Evolutionary conservation across 2,797 vertebrate species (phyloP).

Genomic region (Sylvia borin): DNA sequence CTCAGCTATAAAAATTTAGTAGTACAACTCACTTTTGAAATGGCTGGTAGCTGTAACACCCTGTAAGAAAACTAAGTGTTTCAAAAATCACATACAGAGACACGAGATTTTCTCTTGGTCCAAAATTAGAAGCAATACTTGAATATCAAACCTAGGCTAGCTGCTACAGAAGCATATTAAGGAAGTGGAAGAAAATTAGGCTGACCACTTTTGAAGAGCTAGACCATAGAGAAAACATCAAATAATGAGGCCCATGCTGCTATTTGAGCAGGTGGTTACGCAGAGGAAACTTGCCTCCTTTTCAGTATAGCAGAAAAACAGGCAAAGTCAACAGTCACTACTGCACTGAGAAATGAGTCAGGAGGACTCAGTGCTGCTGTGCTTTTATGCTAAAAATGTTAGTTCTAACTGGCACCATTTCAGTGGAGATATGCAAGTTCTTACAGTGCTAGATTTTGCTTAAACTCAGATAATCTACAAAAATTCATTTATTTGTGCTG

Average conservation of each 20-base stretch:
- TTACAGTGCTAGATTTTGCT: neutral
- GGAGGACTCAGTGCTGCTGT: neutral
- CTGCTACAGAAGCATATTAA: neutral
- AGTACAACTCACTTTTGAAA: neutral
- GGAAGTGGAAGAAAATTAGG: neutral
- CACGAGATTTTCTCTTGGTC: neutral
- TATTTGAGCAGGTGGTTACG: neutral
- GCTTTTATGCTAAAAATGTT: neutral
- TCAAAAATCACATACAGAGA: neutral
- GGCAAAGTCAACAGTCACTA: neutral
- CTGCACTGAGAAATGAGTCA: neutral
- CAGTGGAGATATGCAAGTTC: neutral
- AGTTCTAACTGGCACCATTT: neutral
- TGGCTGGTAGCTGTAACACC: neutral
- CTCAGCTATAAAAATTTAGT: neutral
- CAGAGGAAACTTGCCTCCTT: neutral
- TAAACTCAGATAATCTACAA: neutral
- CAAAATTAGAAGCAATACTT: neutral
- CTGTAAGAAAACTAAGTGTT: neutral
- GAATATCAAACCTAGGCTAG: neutral
- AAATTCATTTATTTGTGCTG: neutral
- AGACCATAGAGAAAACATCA: neutral
- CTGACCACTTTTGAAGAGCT: neutral
- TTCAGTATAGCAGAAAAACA: neutral
- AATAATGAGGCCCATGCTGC: neutral